phyloP scores from a whole-genome alignment of 2,113 vertebrate species.

The Lophura nycthemera region DNA sequence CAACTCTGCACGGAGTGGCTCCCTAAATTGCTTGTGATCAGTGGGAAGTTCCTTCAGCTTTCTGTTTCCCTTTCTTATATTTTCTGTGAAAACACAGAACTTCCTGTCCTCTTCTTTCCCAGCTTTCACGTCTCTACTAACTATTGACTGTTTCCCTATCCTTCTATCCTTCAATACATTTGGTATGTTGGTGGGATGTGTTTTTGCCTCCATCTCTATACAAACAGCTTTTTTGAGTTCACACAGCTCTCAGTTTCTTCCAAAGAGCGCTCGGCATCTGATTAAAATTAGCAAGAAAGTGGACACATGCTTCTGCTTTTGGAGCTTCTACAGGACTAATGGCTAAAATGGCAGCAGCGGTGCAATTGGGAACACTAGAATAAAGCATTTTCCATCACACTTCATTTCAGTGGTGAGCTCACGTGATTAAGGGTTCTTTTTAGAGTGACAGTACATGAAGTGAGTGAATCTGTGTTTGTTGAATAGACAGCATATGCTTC shows the following conservation, averaged over 20 bases:
- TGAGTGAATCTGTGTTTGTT: background rate
- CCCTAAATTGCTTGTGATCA: background rate
- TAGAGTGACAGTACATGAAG: background rate
- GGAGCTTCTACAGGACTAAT: background rate
- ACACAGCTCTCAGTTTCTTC: background rate
- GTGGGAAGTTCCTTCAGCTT: background rate
- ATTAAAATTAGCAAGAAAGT: background rate
- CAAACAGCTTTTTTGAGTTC: background rate
- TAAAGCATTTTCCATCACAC: background rate
- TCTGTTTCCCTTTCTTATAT: background rate
- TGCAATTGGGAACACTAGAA: background rate
- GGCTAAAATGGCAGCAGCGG: background rate
- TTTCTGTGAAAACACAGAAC: background rate
- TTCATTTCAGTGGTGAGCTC: background rate
- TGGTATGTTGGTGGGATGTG: accelerated
- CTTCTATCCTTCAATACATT: background rate
- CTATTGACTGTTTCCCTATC: background rate
- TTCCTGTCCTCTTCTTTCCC: background rate
- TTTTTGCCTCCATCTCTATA: background rate
- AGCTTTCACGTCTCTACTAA: background rate
- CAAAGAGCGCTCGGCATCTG: background rate
- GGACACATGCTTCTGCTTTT: background rate
- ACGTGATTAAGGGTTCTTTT: background rate
- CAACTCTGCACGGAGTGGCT: background rate
- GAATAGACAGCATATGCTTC: slow-evolving; percentile 12